Conservation (phyloP, 2,113 vertebrate genomes). For the Tinamus guttatus region DNA sequence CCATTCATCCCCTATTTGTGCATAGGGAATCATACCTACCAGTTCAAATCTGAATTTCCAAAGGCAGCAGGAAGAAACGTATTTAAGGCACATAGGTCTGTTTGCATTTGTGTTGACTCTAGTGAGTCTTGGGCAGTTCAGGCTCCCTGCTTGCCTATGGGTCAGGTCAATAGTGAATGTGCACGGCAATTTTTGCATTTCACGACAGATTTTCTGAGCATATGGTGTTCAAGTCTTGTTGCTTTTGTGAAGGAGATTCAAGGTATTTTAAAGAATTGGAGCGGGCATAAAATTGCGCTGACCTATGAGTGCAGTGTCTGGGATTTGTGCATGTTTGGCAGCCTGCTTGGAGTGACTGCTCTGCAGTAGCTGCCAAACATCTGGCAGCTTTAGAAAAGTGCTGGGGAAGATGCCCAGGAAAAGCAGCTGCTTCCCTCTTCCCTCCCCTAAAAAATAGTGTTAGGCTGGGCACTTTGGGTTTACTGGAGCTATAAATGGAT, state of each 20-base stretch:
- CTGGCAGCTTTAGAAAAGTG: not conserved
- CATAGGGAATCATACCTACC: not conserved
- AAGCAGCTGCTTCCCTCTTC: not conserved
- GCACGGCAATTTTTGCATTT: not conserved
- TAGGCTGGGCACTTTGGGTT: not conserved
- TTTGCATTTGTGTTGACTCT: not conserved
- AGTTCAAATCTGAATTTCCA: not conserved
- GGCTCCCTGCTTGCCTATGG: not conserved
- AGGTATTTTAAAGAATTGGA: not conserved
- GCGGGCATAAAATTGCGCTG: not conserved
- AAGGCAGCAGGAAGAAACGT: not conserved
- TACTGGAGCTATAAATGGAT: not conserved
- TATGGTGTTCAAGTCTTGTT: rapidly evolving
- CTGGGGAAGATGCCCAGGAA: conserved; percentile 6
- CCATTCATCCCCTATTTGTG: not conserved
- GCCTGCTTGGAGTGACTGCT: not conserved
- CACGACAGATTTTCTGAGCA: not conserved
- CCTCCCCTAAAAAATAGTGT: not conserved
- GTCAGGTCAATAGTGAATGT: not conserved
- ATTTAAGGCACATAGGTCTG: not conserved
- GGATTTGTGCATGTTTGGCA: not conserved
- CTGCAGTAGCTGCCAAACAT: conserved; percentile 10
- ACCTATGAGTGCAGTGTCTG: not conserved
- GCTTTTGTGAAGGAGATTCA: not conserved
- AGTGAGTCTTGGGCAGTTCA: not conserved